These are phyloP conservation scores for Semotilus atromaculatus DNA, from an alignment of 2,797 vertebrate genomes.

Conservation along the genomic window DNA sequence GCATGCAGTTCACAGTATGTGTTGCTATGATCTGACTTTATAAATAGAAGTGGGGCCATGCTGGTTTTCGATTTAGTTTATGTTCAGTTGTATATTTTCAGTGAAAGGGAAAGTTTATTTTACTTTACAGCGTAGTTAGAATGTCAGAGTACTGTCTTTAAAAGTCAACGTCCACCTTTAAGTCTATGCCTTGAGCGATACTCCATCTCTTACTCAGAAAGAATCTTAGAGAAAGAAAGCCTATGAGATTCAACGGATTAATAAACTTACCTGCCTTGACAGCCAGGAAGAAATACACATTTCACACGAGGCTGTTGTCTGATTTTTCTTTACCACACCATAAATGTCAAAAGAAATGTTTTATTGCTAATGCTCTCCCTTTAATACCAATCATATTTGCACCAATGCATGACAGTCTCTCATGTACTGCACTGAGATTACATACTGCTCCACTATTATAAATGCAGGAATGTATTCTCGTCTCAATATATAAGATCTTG, in stretches of 20 bases:
- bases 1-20: not conserved
- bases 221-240: conserved; percentile 1
- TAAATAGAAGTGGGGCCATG: not conserved
- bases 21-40: not conserved
- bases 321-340: conserved; percentile 44
- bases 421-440: not conserved
- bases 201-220: not conserved
- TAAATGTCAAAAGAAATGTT: conserved; percentile 58
- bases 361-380: conserved; percentile 43
- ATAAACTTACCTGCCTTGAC: conserved; percentile 35
- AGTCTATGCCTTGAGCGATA: not conserved
- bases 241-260: conserved; percentile 47
- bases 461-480: conserved; percentile 5
- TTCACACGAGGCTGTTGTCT: conserved; percentile 43
- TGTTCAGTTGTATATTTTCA: not conserved
- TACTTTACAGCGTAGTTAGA: not conserved
- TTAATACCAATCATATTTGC: conserved; percentile 37
- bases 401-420: not conserved
- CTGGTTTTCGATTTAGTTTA: not conserved
- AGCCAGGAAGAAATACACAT: conserved; percentile 44
- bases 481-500: conserved; percentile 4
- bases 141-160: not conserved
- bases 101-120: not conserved
- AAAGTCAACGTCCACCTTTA: not conserved
- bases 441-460: not conserved